A percentile compares a stretch with the other conserved stretches of the same genome.
Conservation (phyloP, 2,113 vertebrate genomes). For the Ivindomyrus marchei region DNA sequence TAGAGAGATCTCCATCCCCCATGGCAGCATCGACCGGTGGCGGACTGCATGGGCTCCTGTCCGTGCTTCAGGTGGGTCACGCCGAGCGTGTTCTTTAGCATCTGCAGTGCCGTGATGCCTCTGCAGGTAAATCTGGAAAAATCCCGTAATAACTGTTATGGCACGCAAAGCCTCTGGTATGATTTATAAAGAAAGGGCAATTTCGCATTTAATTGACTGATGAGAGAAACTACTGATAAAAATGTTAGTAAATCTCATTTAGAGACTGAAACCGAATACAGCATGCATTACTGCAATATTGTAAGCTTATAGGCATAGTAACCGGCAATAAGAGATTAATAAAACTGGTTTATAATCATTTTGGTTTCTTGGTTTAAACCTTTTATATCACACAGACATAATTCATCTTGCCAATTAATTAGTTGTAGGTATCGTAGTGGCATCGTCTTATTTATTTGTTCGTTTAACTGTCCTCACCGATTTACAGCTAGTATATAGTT, state of each 20-base stretch:
- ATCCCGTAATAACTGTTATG: neutral
- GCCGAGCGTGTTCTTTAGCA: neutral
- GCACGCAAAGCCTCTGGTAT: neutral
- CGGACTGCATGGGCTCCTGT: conserved; percentile 79
- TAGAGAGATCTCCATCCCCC: conserved; percentile 48
- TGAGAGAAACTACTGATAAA: neutral
- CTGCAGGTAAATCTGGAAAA: neutral
- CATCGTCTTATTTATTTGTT: neutral
- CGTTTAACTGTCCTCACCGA: too few relatives aligned
- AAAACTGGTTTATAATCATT: neutral
- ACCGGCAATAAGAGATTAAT: neutral
- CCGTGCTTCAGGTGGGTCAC: conserved; percentile 78
- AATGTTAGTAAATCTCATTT: neutral
- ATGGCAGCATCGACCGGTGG: conserved; percentile 75
- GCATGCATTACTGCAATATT: neutral
- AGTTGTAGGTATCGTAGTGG: neutral
- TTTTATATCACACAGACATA: neutral
- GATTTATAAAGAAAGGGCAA: neutral
- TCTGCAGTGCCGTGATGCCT: neutral
- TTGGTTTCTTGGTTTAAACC: neutral
- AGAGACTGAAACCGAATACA: neutral
- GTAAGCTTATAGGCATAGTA: neutral
- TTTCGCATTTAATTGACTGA: neutral
- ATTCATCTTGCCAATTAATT: neutral
- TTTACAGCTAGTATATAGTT: too few relatives aligned